phyloP scores from a whole-genome alignment of 1,140 invertebrate genomes.

The Lordiphosa stackelbergi region DNA sequence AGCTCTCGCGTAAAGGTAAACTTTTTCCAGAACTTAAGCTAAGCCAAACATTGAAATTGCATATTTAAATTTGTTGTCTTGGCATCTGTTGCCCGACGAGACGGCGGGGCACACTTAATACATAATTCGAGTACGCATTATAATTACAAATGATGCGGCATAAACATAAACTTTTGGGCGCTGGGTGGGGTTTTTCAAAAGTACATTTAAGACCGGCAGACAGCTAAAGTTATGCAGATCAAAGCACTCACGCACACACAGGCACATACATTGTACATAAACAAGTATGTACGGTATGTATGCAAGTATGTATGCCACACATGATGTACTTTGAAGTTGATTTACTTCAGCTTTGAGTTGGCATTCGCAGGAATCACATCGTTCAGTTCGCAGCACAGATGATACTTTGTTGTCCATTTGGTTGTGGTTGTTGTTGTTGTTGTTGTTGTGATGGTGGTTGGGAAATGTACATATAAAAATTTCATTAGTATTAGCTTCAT shows the following conservation, averaged over 20 bases:
- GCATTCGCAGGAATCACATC: constrained; percentile 69
- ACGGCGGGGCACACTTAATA: constrained; percentile 39
- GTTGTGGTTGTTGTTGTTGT: constrained; percentile 24
- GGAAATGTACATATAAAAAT: constrained; percentile 18
- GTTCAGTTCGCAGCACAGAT: constrained; percentile 66
- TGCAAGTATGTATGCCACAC: constrained; percentile 19
- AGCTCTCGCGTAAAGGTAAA: constrained; percentile 19
- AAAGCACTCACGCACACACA: constrained; percentile 44
- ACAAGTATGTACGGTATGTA: constrained; percentile 11
- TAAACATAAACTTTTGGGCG: constrained; percentile 50
- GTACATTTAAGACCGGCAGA: constrained; percentile 26
- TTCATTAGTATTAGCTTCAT: constrained; percentile 63
- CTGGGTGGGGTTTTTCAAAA: constrained; percentile 32
- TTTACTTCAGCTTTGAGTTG: constrained; percentile 62
- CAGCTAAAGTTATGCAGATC: constrained; percentile 47
- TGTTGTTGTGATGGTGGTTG: constrained; percentile 16
- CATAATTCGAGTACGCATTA: constrained; percentile 58
- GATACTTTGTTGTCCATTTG: constrained; percentile 58
- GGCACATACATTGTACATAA: constrained; percentile 13
- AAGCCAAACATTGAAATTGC: constrained; percentile 5
- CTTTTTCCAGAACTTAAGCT: constrained; percentile 21
- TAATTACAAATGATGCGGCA: constrained; percentile 56
- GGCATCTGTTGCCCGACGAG: constrained; percentile 41
- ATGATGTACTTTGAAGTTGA: constrained; percentile 64
- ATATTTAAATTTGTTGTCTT: constrained; percentile 40